These are phyloP conservation scores for Drosophila ironensis DNA, from an alignment of 1,140 invertebrate genomes.

Conservation along the genomic window DNA sequence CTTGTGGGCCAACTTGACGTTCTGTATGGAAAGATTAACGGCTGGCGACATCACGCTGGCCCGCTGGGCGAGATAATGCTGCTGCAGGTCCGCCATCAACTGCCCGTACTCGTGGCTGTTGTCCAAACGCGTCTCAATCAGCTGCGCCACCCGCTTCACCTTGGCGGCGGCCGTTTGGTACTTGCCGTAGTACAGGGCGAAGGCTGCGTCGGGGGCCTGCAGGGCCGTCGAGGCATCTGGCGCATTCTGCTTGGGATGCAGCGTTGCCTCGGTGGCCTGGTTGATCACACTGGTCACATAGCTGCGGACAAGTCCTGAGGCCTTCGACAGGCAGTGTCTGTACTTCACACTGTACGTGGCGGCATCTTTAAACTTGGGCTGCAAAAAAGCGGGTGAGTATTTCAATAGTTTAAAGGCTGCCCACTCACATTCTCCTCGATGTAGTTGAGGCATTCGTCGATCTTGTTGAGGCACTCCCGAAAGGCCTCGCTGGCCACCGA, in stretches of 20 bases:
- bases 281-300: conserved; percentile 89
- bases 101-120: conserved; percentile 88
- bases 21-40: conserved; percentile 88
- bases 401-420: too few species aligned
- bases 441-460: conserved; percentile 94
- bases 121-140: conserved; percentile 89
- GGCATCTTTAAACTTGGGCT: conserved; percentile 89
- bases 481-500: conserved; percentile 92
- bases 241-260: conserved; percentile 79
- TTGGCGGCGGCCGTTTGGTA: conserved; percentile 94
- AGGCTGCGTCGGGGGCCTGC: conserved; percentile 87
- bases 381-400: conserved; percentile 14
- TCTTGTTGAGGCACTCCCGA: conserved; percentile 89
- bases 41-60: conserved; percentile 85
- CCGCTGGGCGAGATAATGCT: conserved; percentile 91
- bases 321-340: conserved; percentile 90
- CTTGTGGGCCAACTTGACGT: conserved; percentile 87
- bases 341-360: conserved; percentile 88
- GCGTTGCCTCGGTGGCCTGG: conserved; percentile 89
- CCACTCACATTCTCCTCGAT: conserved; percentile 89
- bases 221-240: conserved; percentile 38
- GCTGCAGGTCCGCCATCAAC: conserved; percentile 91
- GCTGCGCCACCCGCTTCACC: conserved; percentile 90
- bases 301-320: conserved; percentile 89
- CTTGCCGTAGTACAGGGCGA: conserved; percentile 96